Percentiles rank a stretch among this genome's conserved stretches.
Evolutionary conservation across 37 sponge, comb jelly and placozoan genomes (phyloP).

Genomic region (Diacarnus erythraeanus): DNA sequence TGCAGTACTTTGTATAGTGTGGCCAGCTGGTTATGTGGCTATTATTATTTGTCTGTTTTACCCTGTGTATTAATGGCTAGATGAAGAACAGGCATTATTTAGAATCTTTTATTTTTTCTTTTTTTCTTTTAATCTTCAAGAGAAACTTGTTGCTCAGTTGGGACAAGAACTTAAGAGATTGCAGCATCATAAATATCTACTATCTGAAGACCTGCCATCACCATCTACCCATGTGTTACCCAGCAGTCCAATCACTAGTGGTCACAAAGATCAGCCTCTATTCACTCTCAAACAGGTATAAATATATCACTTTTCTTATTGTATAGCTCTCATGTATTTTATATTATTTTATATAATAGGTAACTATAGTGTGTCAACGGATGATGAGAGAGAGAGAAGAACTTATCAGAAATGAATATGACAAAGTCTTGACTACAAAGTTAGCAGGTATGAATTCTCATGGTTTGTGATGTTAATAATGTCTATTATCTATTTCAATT

Average conservation of each 20-base stretch:
- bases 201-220: conserved; percentile 14
- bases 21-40: not conserved
- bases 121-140: conserved; percentile 10
- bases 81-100: not conserved
- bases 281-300: conserved; percentile 86
- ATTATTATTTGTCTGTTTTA: not conserved
- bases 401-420: conserved; percentile 80
- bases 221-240: not conserved
- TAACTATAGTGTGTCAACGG: conserved; percentile 75
- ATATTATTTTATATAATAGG: conserved; percentile 29
- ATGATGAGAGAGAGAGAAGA: conserved; percentile 89
- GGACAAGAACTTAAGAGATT: conserved; percentile 62
- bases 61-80: not conserved
- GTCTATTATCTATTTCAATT: not conserved
- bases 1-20: not conserved
- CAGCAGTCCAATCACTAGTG: not conserved
- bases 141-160: conserved; percentile 55
- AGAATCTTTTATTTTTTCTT: not conserved
- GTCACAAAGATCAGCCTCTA: conserved; percentile 79
- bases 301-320: not conserved
- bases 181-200: conserved; percentile 44
- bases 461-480: not conserved
- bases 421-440: conserved; percentile 65
- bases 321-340: not conserved
- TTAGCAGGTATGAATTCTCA: conserved; percentile 57